Percentiles rank a stretch among this genome's conserved stretches.
phyloP scores from a whole-genome alignment of 2,888 invertebrate genomes.

The Lydus trimaculatus region DNA sequence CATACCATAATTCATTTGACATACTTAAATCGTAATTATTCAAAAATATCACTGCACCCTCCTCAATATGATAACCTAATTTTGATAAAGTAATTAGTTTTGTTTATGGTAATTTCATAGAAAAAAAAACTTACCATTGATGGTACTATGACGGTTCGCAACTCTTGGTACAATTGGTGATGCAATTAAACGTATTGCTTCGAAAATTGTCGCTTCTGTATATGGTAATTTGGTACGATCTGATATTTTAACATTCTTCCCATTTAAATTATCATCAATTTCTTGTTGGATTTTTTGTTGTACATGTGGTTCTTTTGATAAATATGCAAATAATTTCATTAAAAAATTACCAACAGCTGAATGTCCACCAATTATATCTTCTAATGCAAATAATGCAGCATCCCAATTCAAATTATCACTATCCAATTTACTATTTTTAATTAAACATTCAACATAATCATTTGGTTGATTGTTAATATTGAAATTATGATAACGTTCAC shows the following conservation, averaged over 20 bases:
- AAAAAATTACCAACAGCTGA: conserved; percentile 71
- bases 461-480: conserved; percentile 50
- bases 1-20: conserved; percentile 68
- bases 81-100: too few relatives aligned
- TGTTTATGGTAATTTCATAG: too few relatives aligned
- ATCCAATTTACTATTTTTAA: conserved; percentile 63
- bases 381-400: conserved; percentile 63
- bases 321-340: conserved; percentile 66
- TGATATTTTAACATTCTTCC: conserved; percentile 42
- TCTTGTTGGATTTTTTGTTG: conserved; percentile 65
- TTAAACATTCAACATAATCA: conserved; percentile 68
- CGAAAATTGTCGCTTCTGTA: conserved; percentile 68
- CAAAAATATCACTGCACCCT: conserved; percentile 70
- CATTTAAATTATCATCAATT: conserved; percentile 58
- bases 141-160: conserved; percentile 67
- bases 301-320: conserved; percentile 64
- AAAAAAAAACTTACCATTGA: conserved; percentile 68
- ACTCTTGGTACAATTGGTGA: conserved; percentile 76
- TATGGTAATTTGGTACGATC: conserved; percentile 66
- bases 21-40: conserved; percentile 74
- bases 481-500: conserved; percentile 57
- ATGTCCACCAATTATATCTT: conserved; percentile 66
- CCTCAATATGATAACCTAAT: conserved; percentile 67
- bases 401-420: conserved; percentile 61
- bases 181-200: conserved; percentile 69